phyloP scores from a whole-genome alignment of 2,113 vertebrate species.

The Mugil cephalus region DNA sequence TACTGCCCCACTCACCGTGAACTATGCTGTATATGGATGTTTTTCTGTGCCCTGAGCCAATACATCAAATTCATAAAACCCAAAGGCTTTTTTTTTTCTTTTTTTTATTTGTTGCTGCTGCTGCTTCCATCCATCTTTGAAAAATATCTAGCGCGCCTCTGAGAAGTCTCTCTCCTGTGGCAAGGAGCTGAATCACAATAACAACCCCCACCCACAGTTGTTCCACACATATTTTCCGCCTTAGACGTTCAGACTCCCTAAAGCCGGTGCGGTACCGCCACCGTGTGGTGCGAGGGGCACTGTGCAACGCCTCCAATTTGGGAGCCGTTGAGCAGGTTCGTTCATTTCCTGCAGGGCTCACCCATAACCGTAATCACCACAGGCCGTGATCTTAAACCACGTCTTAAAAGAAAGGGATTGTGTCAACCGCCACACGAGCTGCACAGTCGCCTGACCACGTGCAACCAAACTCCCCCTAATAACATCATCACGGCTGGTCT shows the following conservation, averaged over 20 bases:
- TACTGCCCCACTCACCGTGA: conserved; percentile 35
- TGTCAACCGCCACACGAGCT: not conserved
- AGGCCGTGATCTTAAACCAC: not conserved
- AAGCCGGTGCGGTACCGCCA: conserved; percentile 47
- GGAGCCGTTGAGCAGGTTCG: no score
- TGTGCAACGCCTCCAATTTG: conserved; percentile 9
- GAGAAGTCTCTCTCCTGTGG: conserved; percentile 58
- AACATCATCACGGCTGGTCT: conserved; percentile 20
- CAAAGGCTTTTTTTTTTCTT: conserved; percentile 47
- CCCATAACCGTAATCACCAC: not conserved
- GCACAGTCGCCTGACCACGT: not conserved
- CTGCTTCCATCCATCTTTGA: conserved; percentile 45
- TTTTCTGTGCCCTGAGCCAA: conserved; percentile 10
- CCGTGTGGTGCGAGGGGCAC: conserved; percentile 33
- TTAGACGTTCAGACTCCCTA: not conserved
- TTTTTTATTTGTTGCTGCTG: conserved; percentile 47
- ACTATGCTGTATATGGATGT: conserved; percentile 23
- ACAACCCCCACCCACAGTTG: conserved; percentile 42
- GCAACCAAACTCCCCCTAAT: conserved; percentile 3
- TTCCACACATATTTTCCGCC: conserved; percentile 37
- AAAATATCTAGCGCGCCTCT: conserved; percentile 44
- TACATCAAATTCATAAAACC: conserved; percentile 59
- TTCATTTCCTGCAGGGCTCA: no score
- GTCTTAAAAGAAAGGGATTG: not conserved
- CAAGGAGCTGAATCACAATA: conserved; percentile 63